Base-by-base conservation (phyloP, 2,113 vertebrate genomes). In the Taurulus bubalis region DNA sequence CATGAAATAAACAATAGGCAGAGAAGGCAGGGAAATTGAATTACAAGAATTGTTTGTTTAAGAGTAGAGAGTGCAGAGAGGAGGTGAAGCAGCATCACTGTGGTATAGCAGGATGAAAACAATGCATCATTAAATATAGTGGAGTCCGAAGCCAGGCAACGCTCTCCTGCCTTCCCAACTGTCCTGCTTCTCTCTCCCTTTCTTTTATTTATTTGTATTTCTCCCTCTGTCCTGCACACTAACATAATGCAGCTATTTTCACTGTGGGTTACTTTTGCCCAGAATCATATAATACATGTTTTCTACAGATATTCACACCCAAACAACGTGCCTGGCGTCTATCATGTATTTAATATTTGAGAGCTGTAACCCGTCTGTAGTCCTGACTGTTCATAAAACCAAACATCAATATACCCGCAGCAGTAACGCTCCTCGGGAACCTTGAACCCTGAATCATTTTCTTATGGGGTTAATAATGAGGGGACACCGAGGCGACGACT, bases 1-100 rank as follows among this genome's bases (percentile, higher is more conserved):
- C 51, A 95, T 96, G 96, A 97, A 97, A 96, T 96, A 97, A 97
- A 97, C 97, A 97, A 97, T 96, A 97, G 96, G 95, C 96, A 96
- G 94, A 95, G 91, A 80, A 91, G 86, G 85, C 70, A 73, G 84
- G 83, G 93, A 96, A 96, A 96, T 94, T 95, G 97, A 96, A 97
- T 97, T 96, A 96, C 94, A 96, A 96, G 94, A 91, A 92, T 92
- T 91, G 93, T 93, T 89, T 92, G 92, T 87, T 85, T 87, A 62
- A 45, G 84, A 83, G 75, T 68, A 62, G 78, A 76, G 84, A 66
- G 72, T 88, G 85, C 34, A 74, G 79, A 78, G 76, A 83, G 69
- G 80, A 86, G 78, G 81, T 80, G 84, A 82, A 71, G 88, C 74
- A 82, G 79, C 87, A 89, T 87, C 80, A 87, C 88, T 86, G 85